Evolutionary conservation across 2,113 vertebrate genomes (phyloP).

Genomic region (Kryptolebias marmoratus): DNA sequence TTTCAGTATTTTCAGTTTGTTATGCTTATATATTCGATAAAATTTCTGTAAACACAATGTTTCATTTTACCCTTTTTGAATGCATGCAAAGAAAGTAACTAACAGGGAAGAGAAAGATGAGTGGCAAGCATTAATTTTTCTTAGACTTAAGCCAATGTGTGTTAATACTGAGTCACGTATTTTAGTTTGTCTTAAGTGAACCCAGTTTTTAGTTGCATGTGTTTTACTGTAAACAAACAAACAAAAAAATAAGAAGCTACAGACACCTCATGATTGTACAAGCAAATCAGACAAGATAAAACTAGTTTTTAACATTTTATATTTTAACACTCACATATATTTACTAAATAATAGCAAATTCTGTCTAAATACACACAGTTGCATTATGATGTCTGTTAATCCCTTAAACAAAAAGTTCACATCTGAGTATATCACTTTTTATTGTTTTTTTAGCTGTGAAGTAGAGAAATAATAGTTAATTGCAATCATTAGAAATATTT

Average conservation of each 20-base stretch:
- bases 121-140: not conserved
- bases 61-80: slow-evolving; percentile 1
- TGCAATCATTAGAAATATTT: too few relatives aligned
- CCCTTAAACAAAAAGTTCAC: not conserved
- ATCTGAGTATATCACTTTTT: not conserved
- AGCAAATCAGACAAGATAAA: not conserved
- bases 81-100: not conserved
- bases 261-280: not conserved
- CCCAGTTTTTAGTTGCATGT: not conserved
- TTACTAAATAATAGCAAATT: not conserved
- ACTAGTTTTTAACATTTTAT: not conserved
- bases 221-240: not conserved
- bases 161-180: not conserved
- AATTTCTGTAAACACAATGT: not conserved
- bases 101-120: not conserved
- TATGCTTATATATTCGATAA: too few relatives aligned
- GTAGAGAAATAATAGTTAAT: too few relatives aligned
- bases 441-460: not conserved
- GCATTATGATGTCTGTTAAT: not conserved
- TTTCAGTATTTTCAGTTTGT: too few relatives aligned
- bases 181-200: slow-evolving; percentile 10
- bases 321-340: not conserved
- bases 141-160: not conserved
- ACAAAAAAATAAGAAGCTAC: not conserved
- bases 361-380: not conserved